phyloP scores from a whole-genome alignment of 2,888 invertebrate genomes.

The Caenorhabditis sp. region DNA sequence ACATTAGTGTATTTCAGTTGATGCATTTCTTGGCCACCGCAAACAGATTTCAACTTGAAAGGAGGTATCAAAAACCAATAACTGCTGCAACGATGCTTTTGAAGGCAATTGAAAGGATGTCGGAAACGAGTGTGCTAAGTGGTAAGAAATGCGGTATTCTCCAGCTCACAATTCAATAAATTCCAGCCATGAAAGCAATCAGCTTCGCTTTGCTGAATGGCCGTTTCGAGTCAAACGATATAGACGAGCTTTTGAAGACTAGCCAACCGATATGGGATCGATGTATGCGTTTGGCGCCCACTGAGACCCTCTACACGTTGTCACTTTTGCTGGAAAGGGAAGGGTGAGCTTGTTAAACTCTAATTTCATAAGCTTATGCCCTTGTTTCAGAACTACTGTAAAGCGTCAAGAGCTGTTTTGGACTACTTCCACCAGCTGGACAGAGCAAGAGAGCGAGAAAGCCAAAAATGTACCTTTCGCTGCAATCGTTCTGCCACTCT shows the following conservation, averaged over 20 bases:
- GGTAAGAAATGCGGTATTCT: too few species aligned
- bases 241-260: neutral
- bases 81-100: slow-evolving; percentile 26
- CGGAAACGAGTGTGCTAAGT: neutral
- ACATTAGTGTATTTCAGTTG: slow-evolving; percentile 8
- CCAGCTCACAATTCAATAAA: neutral
- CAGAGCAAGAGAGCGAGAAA: neutral
- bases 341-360: slow-evolving; percentile 1
- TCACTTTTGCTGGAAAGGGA: slow-evolving; percentile 35
- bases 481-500: slow-evolving; percentile 28
- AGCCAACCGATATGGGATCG: slow-evolving; percentile 6
- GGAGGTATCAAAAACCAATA: slow-evolving; percentile 24
- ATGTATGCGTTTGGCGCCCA: slow-evolving; percentile 48
- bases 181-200: slow-evolving; percentile 47
- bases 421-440: slow-evolving; percentile 3
- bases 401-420: slow-evolving; percentile 35
- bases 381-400: slow-evolving; percentile 18
- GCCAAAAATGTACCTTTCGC: slow-evolving; percentile 20
- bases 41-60: slow-evolving; percentile 31
- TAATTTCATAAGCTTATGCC: neutral
- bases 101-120: slow-evolving; percentile 4
- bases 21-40: slow-evolving; percentile 49
- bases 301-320: slow-evolving; percentile 33
- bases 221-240: slow-evolving; percentile 3
- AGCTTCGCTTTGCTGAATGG: slow-evolving; percentile 51